Evolutionary conservation across 2,888 invertebrate species (phyloP).

Genomic region (Ceraclea dissimilis): DNA sequence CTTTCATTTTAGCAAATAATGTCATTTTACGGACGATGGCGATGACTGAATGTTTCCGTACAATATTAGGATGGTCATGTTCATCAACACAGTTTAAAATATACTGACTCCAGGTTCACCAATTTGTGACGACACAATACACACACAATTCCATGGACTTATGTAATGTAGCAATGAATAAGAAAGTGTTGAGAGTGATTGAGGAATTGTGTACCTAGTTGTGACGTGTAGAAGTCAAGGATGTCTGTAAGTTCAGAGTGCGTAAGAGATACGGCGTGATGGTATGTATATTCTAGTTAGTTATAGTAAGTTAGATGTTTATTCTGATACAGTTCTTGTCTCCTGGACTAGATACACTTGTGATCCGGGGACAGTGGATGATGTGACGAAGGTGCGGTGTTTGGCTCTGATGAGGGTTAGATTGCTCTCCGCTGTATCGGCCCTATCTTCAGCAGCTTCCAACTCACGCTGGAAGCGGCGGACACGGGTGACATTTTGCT

Average conservation of each 20-base stretch:
- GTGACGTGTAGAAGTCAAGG: no score
- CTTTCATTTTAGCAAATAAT: conserved; percentile 18
- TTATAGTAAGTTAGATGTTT: no score
- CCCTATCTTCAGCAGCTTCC: conserved; percentile 95
- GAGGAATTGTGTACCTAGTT: no score
- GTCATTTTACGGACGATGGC: conserved; percentile 3
- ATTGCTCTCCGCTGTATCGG: conserved; percentile 90
- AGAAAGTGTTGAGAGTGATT: no score
- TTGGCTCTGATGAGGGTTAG: conserved; percentile 93
- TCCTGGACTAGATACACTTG: conserved; percentile 88
- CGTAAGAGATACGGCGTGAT: no score
- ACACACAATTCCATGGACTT: no score
- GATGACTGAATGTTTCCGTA: background rate
- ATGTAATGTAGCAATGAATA: no score
- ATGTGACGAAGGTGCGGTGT: conserved; percentile 96
- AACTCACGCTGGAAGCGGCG: conserved; percentile 97
- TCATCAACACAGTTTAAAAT: no score
- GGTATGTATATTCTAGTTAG: no score
- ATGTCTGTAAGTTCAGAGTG: no score
- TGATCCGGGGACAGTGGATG: conserved; percentile 85
- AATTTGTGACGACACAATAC: no score
- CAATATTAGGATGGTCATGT: background rate
- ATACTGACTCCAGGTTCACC: no score
- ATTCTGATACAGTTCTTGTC: conserved; percentile 51
- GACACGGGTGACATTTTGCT: conserved; percentile 89